Evolutionary conservation across 2,113 vertebrate species (phyloP), one percentile per base, ranked within the genome.

Genomic region (Callionymus lyra): DNA sequence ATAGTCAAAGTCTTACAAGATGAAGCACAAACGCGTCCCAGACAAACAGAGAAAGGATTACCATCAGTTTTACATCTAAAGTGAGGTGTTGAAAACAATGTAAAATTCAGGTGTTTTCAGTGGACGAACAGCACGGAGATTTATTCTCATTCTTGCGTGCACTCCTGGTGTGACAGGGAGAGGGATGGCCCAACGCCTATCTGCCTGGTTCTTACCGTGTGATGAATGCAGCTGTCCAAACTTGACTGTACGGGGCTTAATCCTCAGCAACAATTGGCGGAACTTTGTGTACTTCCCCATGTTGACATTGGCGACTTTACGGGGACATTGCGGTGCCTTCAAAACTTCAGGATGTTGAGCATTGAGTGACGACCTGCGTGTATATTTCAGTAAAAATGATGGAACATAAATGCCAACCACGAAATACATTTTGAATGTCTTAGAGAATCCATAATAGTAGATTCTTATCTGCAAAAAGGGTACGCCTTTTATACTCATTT

Each of bases 221-320:
- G 81, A 84, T 81, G 47, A 68, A 85, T 83, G 52, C 59, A 69
- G 59, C 71, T 65, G 43, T 86, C 65, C 45, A 63, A 17, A 36
- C n/a, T 34, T 65, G 65, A 62, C 35, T 83, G 68, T 76, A 79
- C 63, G 50, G 65, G 58, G 42, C 27, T 82, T 68, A 73, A 83
- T 79, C 69, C 62, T 77, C 70, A 16, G 56, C 51, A 68, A 71
- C 53, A 67, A 47, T 52, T 47, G 14, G 75, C 34, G 81, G 72
- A 72, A 34, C 63, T 69, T 70, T 73, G 73, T 35, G 56, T 56
- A 41, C 0, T 38, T 45, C 60, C 68, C 74, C 72, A 75, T 66
- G 63, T 52, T 56, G 70, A 41, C 69, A 72, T 33, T 38, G 12
- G 37, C 12, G 16, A 4, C 10, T 5, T 34, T 11, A 1, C 2